A percentile compares a stretch with the other conserved stretches of the same genome.
Conservation (phyloP, 2,113 vertebrate genomes). For the Falco punctatus region DNA sequence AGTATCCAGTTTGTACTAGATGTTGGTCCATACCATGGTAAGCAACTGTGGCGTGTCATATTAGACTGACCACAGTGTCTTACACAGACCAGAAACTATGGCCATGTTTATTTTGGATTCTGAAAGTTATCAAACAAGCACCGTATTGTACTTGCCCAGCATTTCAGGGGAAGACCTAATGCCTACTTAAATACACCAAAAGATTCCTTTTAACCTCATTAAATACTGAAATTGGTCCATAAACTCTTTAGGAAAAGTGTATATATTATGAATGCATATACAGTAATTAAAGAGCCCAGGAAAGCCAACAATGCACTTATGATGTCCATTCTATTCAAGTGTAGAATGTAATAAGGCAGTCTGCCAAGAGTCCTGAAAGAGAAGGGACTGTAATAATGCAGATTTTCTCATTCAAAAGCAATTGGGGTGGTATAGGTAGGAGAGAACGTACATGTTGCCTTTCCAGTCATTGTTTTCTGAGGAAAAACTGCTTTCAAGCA, state of each 20-base stretch:
- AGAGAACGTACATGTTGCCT: not conserved
- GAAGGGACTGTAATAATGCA: not conserved
- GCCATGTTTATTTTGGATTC: not conserved
- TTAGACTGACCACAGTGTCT: not conserved
- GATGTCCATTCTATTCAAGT: not conserved
- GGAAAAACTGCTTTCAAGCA: not conserved
- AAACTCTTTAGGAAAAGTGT: not conserved
- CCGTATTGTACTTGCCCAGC: not conserved
- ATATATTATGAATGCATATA: not conserved
- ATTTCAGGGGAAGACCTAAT: not conserved
- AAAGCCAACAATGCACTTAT: not conserved
- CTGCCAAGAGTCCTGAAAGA: not conserved
- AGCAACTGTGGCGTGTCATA: slow-evolving; percentile 1
- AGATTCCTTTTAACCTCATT: not conserved
- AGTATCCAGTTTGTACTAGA: not conserved
- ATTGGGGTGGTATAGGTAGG: not conserved
- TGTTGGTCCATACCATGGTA: not conserved
- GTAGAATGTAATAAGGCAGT: not conserved
- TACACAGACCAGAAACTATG: not conserved
- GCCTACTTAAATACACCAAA: not conserved
- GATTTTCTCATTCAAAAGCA: not conserved
- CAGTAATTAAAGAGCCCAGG: not conserved
- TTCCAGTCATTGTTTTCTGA: not conserved
- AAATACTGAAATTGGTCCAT: not conserved
- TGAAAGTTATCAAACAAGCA: not conserved